Evolutionary conservation across 1,140 invertebrate species (phyloP), one percentile per base, ranked within the genome.

Genomic region (Megathymus violae): DNA sequence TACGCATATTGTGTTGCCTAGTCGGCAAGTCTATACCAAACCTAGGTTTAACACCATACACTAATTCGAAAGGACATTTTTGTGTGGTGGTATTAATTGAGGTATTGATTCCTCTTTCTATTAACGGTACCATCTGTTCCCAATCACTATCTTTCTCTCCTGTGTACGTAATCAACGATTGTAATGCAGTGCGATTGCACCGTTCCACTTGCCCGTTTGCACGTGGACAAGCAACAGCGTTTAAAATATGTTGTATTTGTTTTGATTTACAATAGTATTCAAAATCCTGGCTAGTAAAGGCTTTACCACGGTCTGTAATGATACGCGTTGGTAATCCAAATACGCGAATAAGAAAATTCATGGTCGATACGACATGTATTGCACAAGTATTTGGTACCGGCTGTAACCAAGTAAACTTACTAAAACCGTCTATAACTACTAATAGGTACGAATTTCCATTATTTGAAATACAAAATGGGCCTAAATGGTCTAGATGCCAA

Each of bases 141-240:
- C 14, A 41, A 16, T 54, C 51, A 14, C 51, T 27, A 41, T 54
- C 17, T 41, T 54, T 43, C 0, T 54, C 51, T 13, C 51, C 51
- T n/a, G 51, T 43, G n/a, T 54, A 54, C 6, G 51, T 38, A 7
- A 25, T 54, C 1, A 54, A 9, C 5, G 51, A 40, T 11, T 54
- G 19, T 10, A 54, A 9, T 0, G 43, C 15, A 0, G 51, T 54
- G 3, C 38, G 22, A 25, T 54, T 54, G 16, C 14, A 54, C n/a
- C n/a, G n/a, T n/a, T n/a, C n/a, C n/a, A n/a, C 4, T 19, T 17
- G n/a, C n/a, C n/a, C n/a, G n/a, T n/a, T n/a, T n/a, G n/a, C n/a
- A n/a, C n/a, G n/a, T n/a, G n/a, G n/a, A n/a, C 38, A 54, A 27
- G 51, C 36, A 16, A 54, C 51, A 11, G 51, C 51, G 11, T 54